Evolutionary conservation across 1,140 invertebrate genomes (phyloP), one percentile per base, ranked within the genome.

Genomic region (Lutraria rhynchaena): DNA sequence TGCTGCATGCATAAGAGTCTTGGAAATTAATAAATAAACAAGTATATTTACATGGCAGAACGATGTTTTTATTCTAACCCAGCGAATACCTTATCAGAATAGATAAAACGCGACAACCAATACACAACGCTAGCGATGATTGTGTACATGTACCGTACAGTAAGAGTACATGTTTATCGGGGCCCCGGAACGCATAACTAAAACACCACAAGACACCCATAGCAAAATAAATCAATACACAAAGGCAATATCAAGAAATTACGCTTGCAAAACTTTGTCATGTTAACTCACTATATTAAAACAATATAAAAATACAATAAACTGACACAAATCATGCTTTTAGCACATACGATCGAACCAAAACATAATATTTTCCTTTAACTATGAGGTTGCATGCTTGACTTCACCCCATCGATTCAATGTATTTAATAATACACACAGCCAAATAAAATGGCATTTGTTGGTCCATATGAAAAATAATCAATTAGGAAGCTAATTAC

Each of bases 131-230:
- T 41, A 41, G 60, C 60, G 35, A 37, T 63, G 63, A 46, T 49
- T 46, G 41, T 41, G 15, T 67, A 67, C 44, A 67, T 67, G 63
- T 67, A 67, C 63, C 63, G 44, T 46, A 11, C 63, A 31, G 41
- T 49, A 13, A 37, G 63, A 67, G 63, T 67, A 67, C 63, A 67
- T 67, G 63, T 67, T 67, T 67, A 67, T 67, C 22, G 22, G 63
- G 63, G 41, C 63, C 63, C 33, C 41, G 63, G 49, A 63, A 67
- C 63, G 63, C 63, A 67, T 67, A 67, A 27, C 35, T 67, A 67
- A 67, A 67, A 67, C 63, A 67, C 41, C 22, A 13, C 46, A 22
- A 67, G 63, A 67, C 63, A 67, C 63, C 63, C 63, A 67, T 31
- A 49, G 63, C 63, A 46, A 67, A 67, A 67, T 67, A 67, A 67